Base-by-base conservation (phyloP, 2,113 vertebrate genomes). In the Zosterops japonicus region DNA sequence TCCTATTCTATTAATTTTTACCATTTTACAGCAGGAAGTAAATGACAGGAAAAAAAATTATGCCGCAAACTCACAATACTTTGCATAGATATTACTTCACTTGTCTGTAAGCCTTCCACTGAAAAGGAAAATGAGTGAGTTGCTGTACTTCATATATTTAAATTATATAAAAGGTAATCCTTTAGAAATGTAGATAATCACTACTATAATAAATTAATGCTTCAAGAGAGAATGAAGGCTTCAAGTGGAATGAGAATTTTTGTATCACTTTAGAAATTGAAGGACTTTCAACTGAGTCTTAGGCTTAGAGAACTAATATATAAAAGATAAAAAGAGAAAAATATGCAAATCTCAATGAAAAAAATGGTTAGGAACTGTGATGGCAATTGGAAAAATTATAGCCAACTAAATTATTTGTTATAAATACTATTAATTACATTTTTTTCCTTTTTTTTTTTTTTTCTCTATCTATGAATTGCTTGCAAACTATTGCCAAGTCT, bases 371-470 rank as follows among this genome's bases (percentile, higher is more conserved):
- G 22, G 5, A 71, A 83, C 13, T 85, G 56, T 56, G 46, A 69
- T 24, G 64, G 44, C 15, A 91, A 46, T 41, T 88, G 31, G 68
- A 41, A 93, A 80, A 82, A 68, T 17, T 8, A 74, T 9, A 70
- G 10, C 15, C 18, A 91, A 42, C 11, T 64, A 50, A 87, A 95
- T 89, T 92, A 90, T 95, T 93, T 72, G 60, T 89, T 79, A 83
- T 77, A 92, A 95, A 85, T 86, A 90, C 8, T 72, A 90, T 92
- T 96, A 75, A 93, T 90, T 92, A 71, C n/a, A 90, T 49, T 94
- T 79, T 79, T 93, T 89, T 7, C 41, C 15, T 12, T 15, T 85
- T 94, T 87, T 81, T 46, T 41, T 22, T 85, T 94, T 87, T 81
- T 46, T 36, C 9, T 11, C 9, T 49, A 3, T 79, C 36, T 79